These are phyloP conservation scores for Gallinago media DNA, from an alignment of 2,113 vertebrate genomes.

Conservation along the genomic window DNA sequence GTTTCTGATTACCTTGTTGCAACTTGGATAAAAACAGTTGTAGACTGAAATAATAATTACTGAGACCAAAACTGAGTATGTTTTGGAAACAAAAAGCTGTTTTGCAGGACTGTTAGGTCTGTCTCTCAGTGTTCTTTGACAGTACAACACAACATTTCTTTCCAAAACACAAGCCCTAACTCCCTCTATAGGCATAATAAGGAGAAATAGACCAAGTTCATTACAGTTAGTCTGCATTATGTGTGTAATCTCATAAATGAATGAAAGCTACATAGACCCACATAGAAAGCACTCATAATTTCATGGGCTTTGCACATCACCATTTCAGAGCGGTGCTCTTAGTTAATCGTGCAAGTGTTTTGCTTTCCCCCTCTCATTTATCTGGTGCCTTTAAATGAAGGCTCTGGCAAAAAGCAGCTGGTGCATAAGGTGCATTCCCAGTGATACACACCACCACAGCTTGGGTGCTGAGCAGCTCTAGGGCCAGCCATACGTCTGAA, in stretches of 20 bases:
- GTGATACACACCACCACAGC: neutral
- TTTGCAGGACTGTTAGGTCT: neutral
- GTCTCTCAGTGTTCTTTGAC: neutral
- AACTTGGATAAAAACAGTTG: neutral
- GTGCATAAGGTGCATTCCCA: neutral
- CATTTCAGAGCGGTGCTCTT: neutral
- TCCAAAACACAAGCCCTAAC: neutral
- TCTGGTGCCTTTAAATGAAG: neutral
- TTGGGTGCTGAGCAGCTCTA: neutral
- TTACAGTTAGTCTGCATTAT: neutral
- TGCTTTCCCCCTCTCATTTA: neutral
- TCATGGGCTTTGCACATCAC: neutral
- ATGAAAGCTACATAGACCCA: accelerated
- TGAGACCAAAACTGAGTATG: neutral
- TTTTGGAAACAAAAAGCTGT: neutral
- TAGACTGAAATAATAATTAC: neutral
- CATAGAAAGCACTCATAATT: neutral
- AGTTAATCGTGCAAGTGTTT: neutral
- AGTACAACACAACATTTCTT: accelerated
- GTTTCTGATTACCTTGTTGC: neutral
- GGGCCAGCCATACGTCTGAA: neutral
- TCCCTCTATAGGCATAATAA: neutral
- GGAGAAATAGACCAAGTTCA: neutral
- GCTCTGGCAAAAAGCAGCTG: neutral
- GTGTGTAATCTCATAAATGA: neutral